Conservation (phyloP, 2,797 vertebrate species). For the Dendrocincla tyrannina region DNA sequence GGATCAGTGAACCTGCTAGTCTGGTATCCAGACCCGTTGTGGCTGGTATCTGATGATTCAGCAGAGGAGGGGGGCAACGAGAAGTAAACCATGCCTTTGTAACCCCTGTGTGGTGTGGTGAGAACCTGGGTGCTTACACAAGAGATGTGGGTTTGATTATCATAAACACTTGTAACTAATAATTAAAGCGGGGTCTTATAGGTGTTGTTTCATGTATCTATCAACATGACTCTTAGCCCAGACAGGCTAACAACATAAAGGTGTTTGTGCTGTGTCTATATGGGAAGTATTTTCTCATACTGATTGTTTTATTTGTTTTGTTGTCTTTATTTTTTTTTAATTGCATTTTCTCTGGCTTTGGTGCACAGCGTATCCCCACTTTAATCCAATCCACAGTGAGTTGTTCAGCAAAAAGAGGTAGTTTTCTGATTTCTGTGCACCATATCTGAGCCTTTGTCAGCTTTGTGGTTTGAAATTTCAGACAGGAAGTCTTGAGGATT, state of each 20-base stretch:
- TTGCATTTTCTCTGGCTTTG: not conserved
- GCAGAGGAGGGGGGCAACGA: not conserved
- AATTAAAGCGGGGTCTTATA: constrained; percentile 6
- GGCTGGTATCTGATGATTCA: constrained; percentile 15
- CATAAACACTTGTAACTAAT: constrained; percentile 18
- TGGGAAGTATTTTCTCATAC: not conserved
- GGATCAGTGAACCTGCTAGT: not conserved
- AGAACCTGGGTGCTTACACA: not conserved
- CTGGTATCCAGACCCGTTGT: not conserved
- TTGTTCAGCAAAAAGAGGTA: not conserved
- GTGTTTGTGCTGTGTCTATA: not conserved
- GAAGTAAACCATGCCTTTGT: not conserved
- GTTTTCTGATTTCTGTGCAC: not conserved
- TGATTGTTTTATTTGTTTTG: not conserved
- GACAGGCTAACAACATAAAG: not conserved
- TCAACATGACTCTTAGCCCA: not conserved
- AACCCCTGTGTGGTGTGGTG: not conserved
- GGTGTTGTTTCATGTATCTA: not conserved
- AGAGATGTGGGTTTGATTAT: not conserved
- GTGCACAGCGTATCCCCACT: not conserved
- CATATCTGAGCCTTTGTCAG: not conserved
- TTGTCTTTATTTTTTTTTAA: too few species aligned
- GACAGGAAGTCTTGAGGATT: not conserved
- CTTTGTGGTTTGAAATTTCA: not conserved
- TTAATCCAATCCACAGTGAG: not conserved